Evolutionary conservation across 2,113 vertebrate species (phyloP), one percentile per base, ranked within the genome.

Genomic region (Garra rufa): DNA sequence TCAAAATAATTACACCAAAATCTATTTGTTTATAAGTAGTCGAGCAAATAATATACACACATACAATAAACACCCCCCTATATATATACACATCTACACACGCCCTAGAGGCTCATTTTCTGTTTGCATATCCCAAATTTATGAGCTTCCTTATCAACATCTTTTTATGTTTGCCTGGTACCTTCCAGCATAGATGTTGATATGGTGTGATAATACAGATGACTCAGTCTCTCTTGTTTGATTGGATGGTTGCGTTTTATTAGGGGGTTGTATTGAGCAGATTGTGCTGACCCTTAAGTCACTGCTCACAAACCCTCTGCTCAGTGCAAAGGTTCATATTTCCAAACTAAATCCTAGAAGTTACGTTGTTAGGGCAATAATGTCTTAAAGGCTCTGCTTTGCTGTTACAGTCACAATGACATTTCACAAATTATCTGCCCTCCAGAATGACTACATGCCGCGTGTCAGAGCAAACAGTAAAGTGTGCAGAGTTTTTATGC

Each of bases 271-370:
- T 73, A 28, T 17, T 6, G 14, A 30, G 14, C 48, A 55, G 21
- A 82, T 82, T 82, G 65, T 14, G 9, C 28, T 9, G 21, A 52
- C 77, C 59, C 41, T 9, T 63, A 80, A 48, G 10, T 46, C 59
- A 80, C 41, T 7, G 26, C 34, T 65, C 41, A 67, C 59, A 79
- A 79, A 19, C 55, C 52, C 41, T 61, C 55, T 28, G 13, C 34
- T n/a, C 52, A 19, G 85, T 86, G 43, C 83, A 85, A 85, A 79
- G 83, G 73, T 78, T 63, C 24, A n/a, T 70, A 55, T 70, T 82
- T 82, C 80, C 21, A 50, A 69, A 81, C 79, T 50, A 82, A 82
- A 38, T 43, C 26, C 46, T 52, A 17, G 41, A 69, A 52, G 79
- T 50, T 59, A 24, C 3, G 21, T 8, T 48, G 17, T 34, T 38